Evolutionary conservation across 2,113 vertebrate genomes (phyloP).

Genomic region (Turnix velox): DNA sequence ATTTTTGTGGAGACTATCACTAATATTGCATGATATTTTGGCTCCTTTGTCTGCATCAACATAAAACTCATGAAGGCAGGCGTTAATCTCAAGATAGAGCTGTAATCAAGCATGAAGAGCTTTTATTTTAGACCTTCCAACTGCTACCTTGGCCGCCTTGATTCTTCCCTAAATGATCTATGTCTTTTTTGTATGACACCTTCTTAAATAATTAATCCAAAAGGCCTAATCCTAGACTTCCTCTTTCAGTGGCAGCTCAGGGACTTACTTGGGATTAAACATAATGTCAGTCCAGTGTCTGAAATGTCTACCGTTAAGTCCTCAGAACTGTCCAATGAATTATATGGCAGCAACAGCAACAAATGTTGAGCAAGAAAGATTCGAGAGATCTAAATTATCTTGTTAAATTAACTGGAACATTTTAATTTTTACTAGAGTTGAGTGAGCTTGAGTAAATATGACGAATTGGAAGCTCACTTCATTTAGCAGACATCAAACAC

Average conservation of each 20-base stretch:
- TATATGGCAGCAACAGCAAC: slow-evolving; percentile 41
- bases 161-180: neutral
- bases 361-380: slow-evolving; percentile 62
- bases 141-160: neutral
- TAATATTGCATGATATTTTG: neutral
- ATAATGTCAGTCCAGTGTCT: neutral
- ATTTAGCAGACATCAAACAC: slow-evolving; percentile 67
- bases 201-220: neutral
- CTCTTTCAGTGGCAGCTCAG: neutral
- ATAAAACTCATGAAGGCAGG: neutral
- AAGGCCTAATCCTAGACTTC: neutral
- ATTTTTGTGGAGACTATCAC: neutral
- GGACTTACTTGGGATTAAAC: slow-evolving; percentile 17
- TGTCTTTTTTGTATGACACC: neutral
- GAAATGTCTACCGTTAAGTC: slow-evolving; percentile 8
- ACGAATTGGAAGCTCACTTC: slow-evolving; percentile 63
- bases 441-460: slow-evolving; percentile 68
- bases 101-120: neutral
- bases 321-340: slow-evolving; percentile 52
- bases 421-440: slow-evolving; percentile 69
- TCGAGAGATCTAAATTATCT: slow-evolving; percentile 60
- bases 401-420: slow-evolving; percentile 71
- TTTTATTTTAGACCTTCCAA: neutral
- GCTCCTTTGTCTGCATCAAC: neutral
- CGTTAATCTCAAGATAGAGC: neutral